phyloP scores from a whole-genome alignment of 2,888 invertebrate species.

The Melanchra persicariae region DNA sequence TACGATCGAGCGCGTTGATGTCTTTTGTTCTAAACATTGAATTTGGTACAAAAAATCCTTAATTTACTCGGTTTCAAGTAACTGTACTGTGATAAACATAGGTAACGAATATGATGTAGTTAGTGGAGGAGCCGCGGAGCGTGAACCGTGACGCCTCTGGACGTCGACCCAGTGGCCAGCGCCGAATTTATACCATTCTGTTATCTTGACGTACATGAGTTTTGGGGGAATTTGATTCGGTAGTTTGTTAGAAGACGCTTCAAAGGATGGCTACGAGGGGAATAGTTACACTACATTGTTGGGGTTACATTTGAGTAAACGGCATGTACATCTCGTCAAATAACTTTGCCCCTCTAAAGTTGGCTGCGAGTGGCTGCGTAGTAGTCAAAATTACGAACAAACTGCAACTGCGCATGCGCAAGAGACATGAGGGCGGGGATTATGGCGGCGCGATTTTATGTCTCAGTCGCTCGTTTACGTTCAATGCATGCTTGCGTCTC shows the following conservation, averaged over 20 bases:
- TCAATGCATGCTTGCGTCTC: too few species aligned
- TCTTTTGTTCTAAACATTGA: conserved; percentile 67
- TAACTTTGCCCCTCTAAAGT: too few species aligned
- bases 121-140: conserved; percentile 66
- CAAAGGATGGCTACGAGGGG: too few species aligned
- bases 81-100: conserved; percentile 50
- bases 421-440: too few species aligned
- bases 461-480: too few species aligned
- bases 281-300: too few species aligned
- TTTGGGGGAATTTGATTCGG: conserved; percentile 17
- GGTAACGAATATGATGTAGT: conserved; percentile 67
- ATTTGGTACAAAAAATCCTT: conserved; percentile 36
- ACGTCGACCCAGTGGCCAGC: conserved; percentile 72
- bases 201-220: conserved; percentile 19
- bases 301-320: too few species aligned
- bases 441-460: too few species aligned
- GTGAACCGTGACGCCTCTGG: conserved; percentile 77
- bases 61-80: conserved; percentile 28
- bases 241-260: background rate
- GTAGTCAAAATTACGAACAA: too few species aligned
- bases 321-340: too few species aligned
- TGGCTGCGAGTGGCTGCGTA: too few species aligned
- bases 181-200: conserved; percentile 64
- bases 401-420: too few species aligned
- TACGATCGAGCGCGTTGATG: conserved; percentile 69